phyloP scores from a whole-genome alignment of 2,113 vertebrate species.

The Eptesicus fuscus region DNA sequence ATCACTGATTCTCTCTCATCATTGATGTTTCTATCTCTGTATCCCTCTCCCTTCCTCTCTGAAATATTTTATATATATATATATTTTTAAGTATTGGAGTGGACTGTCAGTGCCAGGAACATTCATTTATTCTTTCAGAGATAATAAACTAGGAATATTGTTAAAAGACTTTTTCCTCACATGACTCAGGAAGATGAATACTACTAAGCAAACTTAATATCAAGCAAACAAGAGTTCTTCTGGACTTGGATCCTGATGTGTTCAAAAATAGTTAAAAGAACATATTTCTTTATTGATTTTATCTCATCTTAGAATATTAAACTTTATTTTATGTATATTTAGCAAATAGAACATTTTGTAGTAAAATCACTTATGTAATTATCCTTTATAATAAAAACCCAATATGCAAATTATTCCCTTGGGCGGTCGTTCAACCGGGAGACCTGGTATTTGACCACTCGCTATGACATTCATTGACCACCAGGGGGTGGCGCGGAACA shows the following conservation, averaged over 20 bases:
- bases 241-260: neutral
- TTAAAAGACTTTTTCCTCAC: neutral
- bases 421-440: no score
- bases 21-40: no score
- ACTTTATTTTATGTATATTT: neutral
- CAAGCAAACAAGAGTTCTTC: neutral
- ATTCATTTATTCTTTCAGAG: neutral
- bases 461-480: no score
- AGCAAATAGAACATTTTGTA: neutral
- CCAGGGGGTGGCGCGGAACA: no score
- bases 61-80: no score
- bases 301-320: neutral
- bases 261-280: neutral
- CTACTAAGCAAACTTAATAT: neutral
- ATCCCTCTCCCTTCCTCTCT: no score
- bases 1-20: no score
- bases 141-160: neutral
- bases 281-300: neutral
- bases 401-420: no score
- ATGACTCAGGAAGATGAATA: neutral
- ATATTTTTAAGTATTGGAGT: neutral
- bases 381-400: no score
- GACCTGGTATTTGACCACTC: no score
- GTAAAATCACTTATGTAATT: neutral
- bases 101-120: neutral